phyloP scores from a whole-genome alignment of 2,888 invertebrate species.

The Drosophila prolongata region DNA sequence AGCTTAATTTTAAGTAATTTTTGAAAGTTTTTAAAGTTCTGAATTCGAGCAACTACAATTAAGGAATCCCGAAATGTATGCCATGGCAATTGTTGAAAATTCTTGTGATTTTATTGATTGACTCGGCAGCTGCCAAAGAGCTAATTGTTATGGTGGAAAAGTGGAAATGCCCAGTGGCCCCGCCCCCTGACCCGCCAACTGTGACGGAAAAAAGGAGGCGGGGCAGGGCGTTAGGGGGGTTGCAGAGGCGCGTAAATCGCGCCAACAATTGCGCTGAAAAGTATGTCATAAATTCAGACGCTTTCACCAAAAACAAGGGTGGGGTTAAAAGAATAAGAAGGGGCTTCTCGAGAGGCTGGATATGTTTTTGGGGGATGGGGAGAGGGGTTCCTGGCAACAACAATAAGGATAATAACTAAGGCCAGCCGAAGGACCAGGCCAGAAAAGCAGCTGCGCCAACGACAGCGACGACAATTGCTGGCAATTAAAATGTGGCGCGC shows the following conservation, averaged over 20 bases:
- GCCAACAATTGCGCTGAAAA: constrained; percentile 78
- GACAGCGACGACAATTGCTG: constrained; percentile 67
- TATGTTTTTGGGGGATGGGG: constrained; percentile 1
- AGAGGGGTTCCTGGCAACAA: constrained; percentile 16
- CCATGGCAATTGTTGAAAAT: constrained; percentile 19
- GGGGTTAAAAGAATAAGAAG: constrained; percentile 8
- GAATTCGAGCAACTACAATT: constrained; percentile 1
- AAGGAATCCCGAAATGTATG: constrained; percentile 1
- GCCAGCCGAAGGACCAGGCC: constrained; percentile 25
- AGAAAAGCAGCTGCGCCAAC: constrained; percentile 42
- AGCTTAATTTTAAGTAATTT: neutral
- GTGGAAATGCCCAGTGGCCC: constrained; percentile 5
- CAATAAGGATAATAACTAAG: constrained; percentile 45
- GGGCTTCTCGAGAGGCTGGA: constrained; percentile 6
- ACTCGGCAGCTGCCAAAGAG: constrained; percentile 42
- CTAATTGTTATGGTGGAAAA: constrained; percentile 29
- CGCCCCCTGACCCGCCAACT: constrained; percentile 13
- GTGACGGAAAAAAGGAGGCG: constrained; percentile 2
- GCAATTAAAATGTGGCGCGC: constrained; percentile 80
- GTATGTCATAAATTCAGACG: constrained; percentile 80
- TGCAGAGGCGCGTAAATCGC: constrained; percentile 74
- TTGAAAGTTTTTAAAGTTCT: neutral
- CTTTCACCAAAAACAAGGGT: constrained; percentile 43
- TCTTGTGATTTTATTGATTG: constrained; percentile 37
- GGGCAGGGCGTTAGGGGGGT: constrained; percentile 7